Base-by-base conservation (phyloP, 37 sponge, comb jelly and placozoan genomes). In the Halisarca cf. caerulea region DNA sequence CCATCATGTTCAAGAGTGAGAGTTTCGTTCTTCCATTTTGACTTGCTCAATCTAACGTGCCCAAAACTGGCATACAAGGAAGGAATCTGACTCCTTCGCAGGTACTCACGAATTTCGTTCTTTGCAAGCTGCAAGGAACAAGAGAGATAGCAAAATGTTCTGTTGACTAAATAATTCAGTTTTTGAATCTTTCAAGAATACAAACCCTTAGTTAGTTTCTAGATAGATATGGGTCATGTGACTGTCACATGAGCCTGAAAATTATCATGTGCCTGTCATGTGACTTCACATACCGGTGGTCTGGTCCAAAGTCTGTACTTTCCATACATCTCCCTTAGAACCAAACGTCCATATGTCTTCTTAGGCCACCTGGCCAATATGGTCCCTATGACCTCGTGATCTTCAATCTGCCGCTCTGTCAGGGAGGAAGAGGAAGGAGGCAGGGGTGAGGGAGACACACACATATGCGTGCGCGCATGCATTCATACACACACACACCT, bases 221-320 rank as follows among this genome's bases (percentile, higher is more conserved):
- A n/a, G n/a, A n/a, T n/a, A n/a, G n/a, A n/a, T n/a, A n/a, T n/a
- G n/a, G n/a, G n/a, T n/a, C n/a, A n/a, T n/a, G 51, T 6, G 51
- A 47, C 11, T 47, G 51, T 47, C 11, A 47, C 51, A 47, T 11
- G 9, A 6, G 51, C 11, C 6, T 47, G 51, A 11, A 11, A 47
- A 47, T 47, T 6, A 11, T 47, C 51, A 47, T 47, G 51, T 47
- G 51, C 6, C 51, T 47, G 51, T 47, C 51, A 47, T 11, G 11
- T 11, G 51, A 47, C 51, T 37, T 20, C n/a, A 74, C 93, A 72
- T n/a, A 92, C 93, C 23, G 87, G 68, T 21, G 86, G 77, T 20
- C 80, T 80, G 37, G 77, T 68, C 93, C 93, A 92, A 18, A 92
- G 74, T 24, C 66, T 70, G 75, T 92, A 77, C 45, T 92, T 92